Conservation (phyloP, 2,888 invertebrate genomes). For the Lithophane ornitopus region DNA sequence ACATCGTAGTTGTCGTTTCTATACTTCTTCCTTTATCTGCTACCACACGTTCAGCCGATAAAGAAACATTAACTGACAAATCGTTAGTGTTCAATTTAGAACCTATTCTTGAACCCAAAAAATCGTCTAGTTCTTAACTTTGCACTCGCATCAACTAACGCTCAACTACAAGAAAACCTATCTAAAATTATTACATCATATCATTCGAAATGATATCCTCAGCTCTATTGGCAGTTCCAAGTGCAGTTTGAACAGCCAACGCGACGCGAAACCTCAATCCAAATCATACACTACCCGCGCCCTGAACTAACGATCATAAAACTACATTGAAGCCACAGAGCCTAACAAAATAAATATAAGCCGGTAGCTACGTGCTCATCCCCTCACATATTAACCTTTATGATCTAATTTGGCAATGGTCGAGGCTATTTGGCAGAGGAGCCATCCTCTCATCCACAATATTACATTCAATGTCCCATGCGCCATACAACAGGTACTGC, state of each 20-base stretch:
- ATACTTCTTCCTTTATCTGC: background rate
- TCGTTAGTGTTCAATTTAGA: background rate
- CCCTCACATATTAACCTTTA: conserved; percentile 85
- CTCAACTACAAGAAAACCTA: no score
- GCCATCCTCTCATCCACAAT: conserved; percentile 65
- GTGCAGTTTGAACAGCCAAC: background rate
- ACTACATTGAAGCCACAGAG: conserved; percentile 57
- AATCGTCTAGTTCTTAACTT: no score
- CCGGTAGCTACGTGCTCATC: conserved; percentile 65
- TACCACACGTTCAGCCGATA: background rate
- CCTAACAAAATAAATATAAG: conserved; percentile 65
- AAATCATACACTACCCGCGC: background rate
- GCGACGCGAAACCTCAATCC: background rate
- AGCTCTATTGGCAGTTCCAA: background rate
- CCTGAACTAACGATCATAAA: conserved; percentile 45
- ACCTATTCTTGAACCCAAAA: background rate
- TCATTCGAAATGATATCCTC: background rate
- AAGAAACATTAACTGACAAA: background rate
- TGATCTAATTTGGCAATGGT: conserved; percentile 85
- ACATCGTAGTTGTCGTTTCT: background rate
- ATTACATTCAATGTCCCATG: conserved; percentile 75
- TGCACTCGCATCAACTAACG: no score
- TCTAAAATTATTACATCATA: background rate
- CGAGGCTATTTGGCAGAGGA: conserved; percentile 81
- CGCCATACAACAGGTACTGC: conserved; percentile 78